Percentiles rank a stretch among this genome's conserved stretches.
Evolutionary conservation across 2,797 vertebrate species (phyloP).

Genomic region (Micrastur ruficollis): DNA sequence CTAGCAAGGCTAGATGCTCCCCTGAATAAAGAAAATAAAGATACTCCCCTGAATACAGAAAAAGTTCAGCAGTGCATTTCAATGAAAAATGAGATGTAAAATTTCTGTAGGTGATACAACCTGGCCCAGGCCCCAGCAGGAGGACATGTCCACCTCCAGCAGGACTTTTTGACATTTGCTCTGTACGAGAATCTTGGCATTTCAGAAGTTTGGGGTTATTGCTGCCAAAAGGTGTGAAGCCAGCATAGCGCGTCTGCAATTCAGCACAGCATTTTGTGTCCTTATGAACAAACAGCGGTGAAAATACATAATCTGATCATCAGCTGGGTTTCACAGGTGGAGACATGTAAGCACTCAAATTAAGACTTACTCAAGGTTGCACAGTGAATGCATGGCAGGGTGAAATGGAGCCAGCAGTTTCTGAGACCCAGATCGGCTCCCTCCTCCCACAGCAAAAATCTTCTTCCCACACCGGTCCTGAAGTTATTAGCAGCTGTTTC

Average conservation of each 20-base stretch:
- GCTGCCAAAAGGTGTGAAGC: neutral
- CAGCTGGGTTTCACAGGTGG: neutral
- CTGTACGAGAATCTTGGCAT: neutral
- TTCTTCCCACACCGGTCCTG: neutral
- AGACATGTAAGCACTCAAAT: neutral
- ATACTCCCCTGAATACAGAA: neutral
- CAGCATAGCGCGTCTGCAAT: accelerated
- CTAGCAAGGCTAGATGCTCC: neutral
- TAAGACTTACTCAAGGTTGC: neutral
- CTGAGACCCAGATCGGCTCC: neutral
- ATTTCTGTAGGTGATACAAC: neutral
- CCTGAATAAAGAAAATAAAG: neutral
- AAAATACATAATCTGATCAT: neutral
- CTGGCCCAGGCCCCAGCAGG: neutral
- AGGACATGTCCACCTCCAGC: accelerated
- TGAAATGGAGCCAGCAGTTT: neutral
- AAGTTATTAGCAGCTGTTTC: slow-evolving; percentile 35
- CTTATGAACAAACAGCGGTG: neutral
- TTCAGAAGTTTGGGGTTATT: neutral
- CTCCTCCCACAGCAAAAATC: neutral
- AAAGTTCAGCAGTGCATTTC: neutral
- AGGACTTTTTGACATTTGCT: neutral
- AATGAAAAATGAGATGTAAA: neutral
- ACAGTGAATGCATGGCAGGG: neutral
- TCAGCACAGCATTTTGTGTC: neutral